phyloP scores from a whole-genome alignment of 2,797 vertebrate genomes.

The Kryptolebias ocellatus region DNA sequence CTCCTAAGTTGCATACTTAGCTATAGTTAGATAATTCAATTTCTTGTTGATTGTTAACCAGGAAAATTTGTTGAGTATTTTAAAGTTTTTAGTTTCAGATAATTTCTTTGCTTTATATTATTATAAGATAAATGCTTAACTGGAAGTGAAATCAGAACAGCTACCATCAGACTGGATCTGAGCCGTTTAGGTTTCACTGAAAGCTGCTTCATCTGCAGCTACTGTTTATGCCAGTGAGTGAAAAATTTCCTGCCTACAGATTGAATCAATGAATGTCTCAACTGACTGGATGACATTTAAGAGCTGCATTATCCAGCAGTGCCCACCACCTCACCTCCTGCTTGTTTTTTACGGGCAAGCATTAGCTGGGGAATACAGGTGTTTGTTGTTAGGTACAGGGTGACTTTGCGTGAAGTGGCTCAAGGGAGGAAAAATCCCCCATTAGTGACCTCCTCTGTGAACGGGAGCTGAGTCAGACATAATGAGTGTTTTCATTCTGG shows the following conservation, averaged over 20 bases:
- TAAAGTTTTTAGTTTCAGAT: conserved; percentile 1
- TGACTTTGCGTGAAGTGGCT: conserved; percentile 62
- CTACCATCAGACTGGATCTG: conserved; percentile 2
- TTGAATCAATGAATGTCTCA: conserved; percentile 51
- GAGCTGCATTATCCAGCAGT: conserved; percentile 43
- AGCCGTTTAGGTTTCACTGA: conserved; percentile 21
- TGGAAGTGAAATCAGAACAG: neutral
- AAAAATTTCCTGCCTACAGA: conserved; percentile 37
- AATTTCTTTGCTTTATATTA: neutral
- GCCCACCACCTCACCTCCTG: conserved; percentile 44
- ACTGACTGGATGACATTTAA: conserved; percentile 58
- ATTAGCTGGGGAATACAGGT: conserved; percentile 63
- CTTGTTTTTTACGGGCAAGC: conserved; percentile 48
- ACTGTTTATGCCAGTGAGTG: conserved; percentile 16
- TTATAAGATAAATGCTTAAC: neutral
- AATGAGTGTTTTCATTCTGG: conserved; percentile 72
- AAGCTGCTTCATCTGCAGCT: conserved; percentile 15
- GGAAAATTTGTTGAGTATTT: no score
- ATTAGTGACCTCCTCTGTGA: conserved; percentile 70
- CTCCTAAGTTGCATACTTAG: no score
- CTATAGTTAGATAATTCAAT: no score
- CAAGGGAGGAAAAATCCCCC: conserved; percentile 63
- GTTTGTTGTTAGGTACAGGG: conserved; percentile 65
- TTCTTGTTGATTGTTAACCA: no score
- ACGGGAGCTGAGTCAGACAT: conserved; percentile 68